phyloP scores from a whole-genome alignment of 2,888 invertebrate genomes.

The Dorcus hopei region DNA sequence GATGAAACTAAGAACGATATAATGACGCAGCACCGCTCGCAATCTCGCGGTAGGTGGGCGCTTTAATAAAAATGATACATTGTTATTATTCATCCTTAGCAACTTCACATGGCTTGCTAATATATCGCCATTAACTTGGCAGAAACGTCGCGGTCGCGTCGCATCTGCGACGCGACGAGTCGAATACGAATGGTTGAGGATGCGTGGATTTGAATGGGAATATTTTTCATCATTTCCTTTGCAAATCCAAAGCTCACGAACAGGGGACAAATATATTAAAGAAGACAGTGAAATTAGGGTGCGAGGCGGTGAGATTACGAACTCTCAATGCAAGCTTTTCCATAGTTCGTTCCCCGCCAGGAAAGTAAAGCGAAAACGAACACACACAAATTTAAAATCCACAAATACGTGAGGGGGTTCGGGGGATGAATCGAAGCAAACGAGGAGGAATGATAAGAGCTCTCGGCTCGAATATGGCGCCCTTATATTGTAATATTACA shows the following conservation, averaged over 20 bases:
- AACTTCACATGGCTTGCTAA: slow-evolving; percentile 15
- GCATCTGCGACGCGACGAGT: no score
- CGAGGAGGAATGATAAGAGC: slow-evolving; percentile 27
- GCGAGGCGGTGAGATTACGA: slow-evolving; percentile 29
- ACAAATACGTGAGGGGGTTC: slow-evolving; percentile 22
- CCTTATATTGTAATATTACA: slow-evolving; percentile 30
- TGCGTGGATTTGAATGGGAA: slow-evolving; percentile 26
- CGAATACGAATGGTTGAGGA: background rate
- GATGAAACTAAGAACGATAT: slow-evolving; percentile 26
- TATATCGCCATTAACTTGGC: background rate
- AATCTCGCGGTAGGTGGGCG: slow-evolving; percentile 23
- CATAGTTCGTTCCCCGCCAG: slow-evolving; percentile 23
- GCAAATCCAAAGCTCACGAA: slow-evolving; percentile 26
- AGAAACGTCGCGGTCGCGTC: slow-evolving; percentile 6
- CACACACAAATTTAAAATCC: slow-evolving; percentile 34
- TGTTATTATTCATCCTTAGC: slow-evolving; percentile 18
- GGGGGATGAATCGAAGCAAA: slow-evolving; percentile 15
- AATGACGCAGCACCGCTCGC: slow-evolving; percentile 20
- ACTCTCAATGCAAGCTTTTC: slow-evolving; percentile 22
- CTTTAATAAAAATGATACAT: slow-evolving; percentile 22
- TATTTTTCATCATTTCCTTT: slow-evolving; percentile 33
- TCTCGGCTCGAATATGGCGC: slow-evolving; percentile 19
- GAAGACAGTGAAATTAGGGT: slow-evolving; percentile 34
- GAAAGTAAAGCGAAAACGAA: slow-evolving; percentile 30
- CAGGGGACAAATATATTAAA: slow-evolving; percentile 33